A percentile compares a stretch with the other conserved stretches of the same genome.
phyloP scores from a whole-genome alignment of 2,888 invertebrate genomes.

The Schrankia costaestrigalis region DNA sequence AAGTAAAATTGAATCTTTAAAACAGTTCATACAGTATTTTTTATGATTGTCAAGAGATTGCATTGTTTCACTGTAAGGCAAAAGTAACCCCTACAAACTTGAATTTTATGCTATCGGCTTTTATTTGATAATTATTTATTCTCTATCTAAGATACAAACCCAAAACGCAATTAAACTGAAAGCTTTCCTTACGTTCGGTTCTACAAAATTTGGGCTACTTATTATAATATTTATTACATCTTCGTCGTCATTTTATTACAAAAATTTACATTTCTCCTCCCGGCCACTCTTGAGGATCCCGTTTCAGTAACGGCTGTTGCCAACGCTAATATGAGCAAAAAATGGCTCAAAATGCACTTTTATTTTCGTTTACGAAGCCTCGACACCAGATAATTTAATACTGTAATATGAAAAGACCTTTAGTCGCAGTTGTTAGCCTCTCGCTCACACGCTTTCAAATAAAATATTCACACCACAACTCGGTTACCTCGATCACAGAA shows the following conservation, averaged over 20 bases:
- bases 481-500: too few species aligned
- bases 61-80: too few species aligned
- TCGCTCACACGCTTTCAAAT: constrained; percentile 30
- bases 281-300: constrained; percentile 18
- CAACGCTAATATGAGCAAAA: constrained; percentile 32
- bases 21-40: too few species aligned
- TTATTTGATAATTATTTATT: too few species aligned
- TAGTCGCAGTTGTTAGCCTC: constrained; percentile 24
- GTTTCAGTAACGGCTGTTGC: constrained; percentile 32
- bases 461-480: constrained; percentile 39
- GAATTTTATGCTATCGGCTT: too few species aligned
- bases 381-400: constrained; percentile 26
- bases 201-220: constrained; percentile 16
- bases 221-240: constrained; percentile 19
- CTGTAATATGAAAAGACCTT: constrained; percentile 24
- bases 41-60: too few species aligned
- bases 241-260: constrained; percentile 17
- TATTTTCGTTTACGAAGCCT: constrained; percentile 16
- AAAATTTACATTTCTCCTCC: constrained; percentile 19
- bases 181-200: too few species aligned
- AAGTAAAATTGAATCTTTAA: too few species aligned
- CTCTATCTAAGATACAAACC: too few species aligned
- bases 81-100: too few species aligned
- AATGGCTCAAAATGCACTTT: constrained; percentile 22
- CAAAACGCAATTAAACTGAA: too few species aligned